phyloP scores from a whole-genome alignment of 2,888 invertebrate species.

The Troides helena region DNA sequence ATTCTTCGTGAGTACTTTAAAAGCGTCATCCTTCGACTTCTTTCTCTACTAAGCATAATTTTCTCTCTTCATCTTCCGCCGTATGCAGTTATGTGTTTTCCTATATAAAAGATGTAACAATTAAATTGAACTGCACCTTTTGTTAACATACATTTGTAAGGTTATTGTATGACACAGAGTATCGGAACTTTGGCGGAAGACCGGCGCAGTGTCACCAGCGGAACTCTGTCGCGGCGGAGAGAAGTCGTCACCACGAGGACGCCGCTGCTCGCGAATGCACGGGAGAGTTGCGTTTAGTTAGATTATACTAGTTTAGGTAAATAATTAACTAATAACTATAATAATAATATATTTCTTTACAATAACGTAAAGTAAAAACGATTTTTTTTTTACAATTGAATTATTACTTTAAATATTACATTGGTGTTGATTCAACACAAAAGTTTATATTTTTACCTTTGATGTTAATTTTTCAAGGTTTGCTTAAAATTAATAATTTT shows the following conservation, averaged over 20 bases:
- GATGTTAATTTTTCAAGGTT: neutral
- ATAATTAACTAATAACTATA: conserved; percentile 6
- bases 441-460: neutral
- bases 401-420: neutral
- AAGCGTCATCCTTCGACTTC: too few relatives aligned
- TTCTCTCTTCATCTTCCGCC: too few relatives aligned
- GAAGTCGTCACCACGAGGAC: conserved; percentile 87
- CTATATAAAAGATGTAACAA: too few relatives aligned
- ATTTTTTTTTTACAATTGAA: neutral
- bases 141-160: neutral
- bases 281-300: conserved; percentile 84
- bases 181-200: conserved; percentile 68
- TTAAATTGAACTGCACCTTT: too few relatives aligned
- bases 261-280: conserved; percentile 83
- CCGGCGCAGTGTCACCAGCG: conserved; percentile 68
- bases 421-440: neutral
- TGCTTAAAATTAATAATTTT: neutral
- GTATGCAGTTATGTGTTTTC: too few relatives aligned
- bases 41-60: too few relatives aligned
- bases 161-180: conserved; percentile 51
- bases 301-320: conserved; percentile 26
- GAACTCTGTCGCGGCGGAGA: conserved; percentile 71
- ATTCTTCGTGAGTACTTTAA: too few relatives aligned
- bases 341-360: conserved; percentile 8
- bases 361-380: conserved; percentile 7